A percentile compares a stretch with the other conserved stretches of the same genome.
Conservation (phyloP, 2,797 vertebrate genomes). For the Gymnoscopelus microlampas region DNA sequence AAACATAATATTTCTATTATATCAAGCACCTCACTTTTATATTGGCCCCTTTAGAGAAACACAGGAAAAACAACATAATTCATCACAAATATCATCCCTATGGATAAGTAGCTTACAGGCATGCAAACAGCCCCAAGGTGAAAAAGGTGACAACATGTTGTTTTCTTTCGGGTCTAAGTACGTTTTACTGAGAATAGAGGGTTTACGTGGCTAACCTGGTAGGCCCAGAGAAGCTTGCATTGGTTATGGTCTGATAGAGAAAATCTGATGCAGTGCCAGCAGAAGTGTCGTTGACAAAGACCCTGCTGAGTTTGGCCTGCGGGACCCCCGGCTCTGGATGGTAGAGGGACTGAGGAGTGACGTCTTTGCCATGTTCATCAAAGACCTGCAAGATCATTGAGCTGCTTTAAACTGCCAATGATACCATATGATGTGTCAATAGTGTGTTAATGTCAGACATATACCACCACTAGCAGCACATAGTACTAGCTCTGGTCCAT, state of each 20-base stretch:
- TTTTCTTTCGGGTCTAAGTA: no score
- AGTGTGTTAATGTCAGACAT: neutral
- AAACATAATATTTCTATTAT: no score
- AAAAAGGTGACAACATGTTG: no score
- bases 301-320: conserved; percentile 69
- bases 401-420: neutral
- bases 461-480: neutral
- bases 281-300: conserved; percentile 76
- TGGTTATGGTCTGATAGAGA: conserved; percentile 70
- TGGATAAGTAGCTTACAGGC: no score
- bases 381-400: conserved; percentile 78
- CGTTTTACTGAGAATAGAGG: no score
- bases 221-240: conserved; percentile 75
- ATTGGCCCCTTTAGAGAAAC: no score
- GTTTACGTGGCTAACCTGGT: conserved; percentile 67
- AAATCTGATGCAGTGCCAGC: conserved; percentile 68
- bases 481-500: no score
- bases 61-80: no score
- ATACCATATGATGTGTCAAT: neutral
- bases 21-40: no score
- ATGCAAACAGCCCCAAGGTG: no score
- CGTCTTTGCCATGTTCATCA: conserved; percentile 83
- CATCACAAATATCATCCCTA: no score
- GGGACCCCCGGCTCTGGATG: conserved; percentile 65
- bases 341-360: conserved; percentile 87